Base-by-base conservation (phyloP, 2,113 vertebrate species). In the Cynocephalus volans region DNA sequence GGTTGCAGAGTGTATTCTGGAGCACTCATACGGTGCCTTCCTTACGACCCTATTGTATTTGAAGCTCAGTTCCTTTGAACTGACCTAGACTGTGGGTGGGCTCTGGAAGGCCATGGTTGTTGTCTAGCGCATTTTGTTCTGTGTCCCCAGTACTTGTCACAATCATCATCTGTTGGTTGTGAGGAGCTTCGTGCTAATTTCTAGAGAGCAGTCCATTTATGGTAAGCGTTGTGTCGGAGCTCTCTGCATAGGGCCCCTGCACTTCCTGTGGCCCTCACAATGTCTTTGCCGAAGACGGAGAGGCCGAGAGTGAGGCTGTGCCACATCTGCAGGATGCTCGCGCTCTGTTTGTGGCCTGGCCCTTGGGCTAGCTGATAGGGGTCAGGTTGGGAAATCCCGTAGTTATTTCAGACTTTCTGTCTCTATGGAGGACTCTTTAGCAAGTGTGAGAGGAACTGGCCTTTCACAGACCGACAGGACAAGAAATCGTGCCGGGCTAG, bases 101-200 rank as follows among this genome's bases (percentile, higher is more conserved):
- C 41, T 87, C 54, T 2, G 9, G 28, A 31, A 45, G 48, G n/a
- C 1, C 1, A 14, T 3, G 56, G 1, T 0, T 4, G 0, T 36
- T 3, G 1, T 28, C 21, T 12, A 41, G 41, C 41, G 8, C 8
- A 5, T 9, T 33, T 21, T 21, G 21, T 52, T 79, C 41, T 5
- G 8, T 17, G 5, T n/a, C 26, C 88, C 7, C 3, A 1, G 48
- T 1, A 6, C n/a, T 12, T 64, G 21, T 70, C 18, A 0, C 3
- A 1, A 33, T 0, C 8, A 56, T 64, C 67, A 13, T 48, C 41
- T 26, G 26, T 4, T 24, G 5, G 17, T 11, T 2, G 31, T 17
- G 45, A 11, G 0, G 31, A 0, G 1, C 0, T 10, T 26, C 36
- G 6, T 6, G 11, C 8, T 33, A 1, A 18, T 4, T 50, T 45